Conservation (phyloP, 2,888 invertebrate species). For the Ernsta delagoae region DNA sequence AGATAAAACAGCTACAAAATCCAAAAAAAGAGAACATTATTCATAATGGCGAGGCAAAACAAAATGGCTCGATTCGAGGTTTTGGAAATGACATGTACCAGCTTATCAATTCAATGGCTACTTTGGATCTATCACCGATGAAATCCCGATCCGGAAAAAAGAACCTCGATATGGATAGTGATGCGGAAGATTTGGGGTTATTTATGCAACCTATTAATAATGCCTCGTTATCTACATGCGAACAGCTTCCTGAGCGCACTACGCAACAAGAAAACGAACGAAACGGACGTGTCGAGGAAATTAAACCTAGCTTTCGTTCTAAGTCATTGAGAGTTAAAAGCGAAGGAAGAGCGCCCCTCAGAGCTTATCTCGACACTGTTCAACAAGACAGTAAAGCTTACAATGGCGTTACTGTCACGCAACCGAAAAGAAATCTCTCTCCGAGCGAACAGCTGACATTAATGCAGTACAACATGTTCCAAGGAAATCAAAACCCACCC, state of each 20-base stretch:
- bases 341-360: conserved; percentile 76
- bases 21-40: conserved; percentile 58
- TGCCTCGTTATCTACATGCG: conserved; percentile 76
- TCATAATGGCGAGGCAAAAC: conserved; percentile 46
- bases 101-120: conserved; percentile 78
- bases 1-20: conserved; percentile 72
- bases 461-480: conserved; percentile 79
- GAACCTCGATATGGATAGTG: conserved; percentile 64
- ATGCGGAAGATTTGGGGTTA: conserved; percentile 77
- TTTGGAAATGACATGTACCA: conserved; percentile 69
- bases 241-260: conserved; percentile 75
- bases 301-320: conserved; percentile 79
- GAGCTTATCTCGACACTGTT: conserved; percentile 68
- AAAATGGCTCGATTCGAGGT: conserved; percentile 45
- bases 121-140: conserved; percentile 72
- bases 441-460: conserved; percentile 80
- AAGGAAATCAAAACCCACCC: conserved; percentile 64
- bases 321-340: conserved; percentile 82
- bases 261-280: conserved; percentile 68
- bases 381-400: conserved; percentile 58
- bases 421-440: conserved; percentile 81
- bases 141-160: conserved; percentile 69
- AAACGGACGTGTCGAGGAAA: conserved; percentile 73
- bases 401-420: conserved; percentile 79
- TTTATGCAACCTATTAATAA: conserved; percentile 77